Evolutionary conservation across 23 tunicate species (phyloP).

Genomic region (Clavelina lepadiformis): DNA sequence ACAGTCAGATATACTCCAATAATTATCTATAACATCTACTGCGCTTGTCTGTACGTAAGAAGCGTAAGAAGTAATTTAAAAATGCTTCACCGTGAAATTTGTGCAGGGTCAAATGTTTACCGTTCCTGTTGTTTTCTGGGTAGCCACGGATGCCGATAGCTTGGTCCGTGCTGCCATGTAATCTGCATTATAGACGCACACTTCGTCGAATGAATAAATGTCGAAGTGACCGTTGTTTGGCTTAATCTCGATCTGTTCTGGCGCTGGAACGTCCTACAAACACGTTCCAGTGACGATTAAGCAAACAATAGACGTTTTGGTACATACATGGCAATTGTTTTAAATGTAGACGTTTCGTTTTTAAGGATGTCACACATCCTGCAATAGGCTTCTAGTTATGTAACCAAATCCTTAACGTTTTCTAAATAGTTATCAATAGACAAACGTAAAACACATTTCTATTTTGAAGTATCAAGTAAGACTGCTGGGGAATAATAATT

Average conservation of each 20-base stretch:
- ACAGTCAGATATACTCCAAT: background rate
- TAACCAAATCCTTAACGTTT: too few relatives aligned
- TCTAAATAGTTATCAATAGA: too few relatives aligned
- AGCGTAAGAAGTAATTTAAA: background rate
- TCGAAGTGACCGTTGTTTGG: slow-evolving; percentile 92
- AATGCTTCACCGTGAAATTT: too few relatives aligned
- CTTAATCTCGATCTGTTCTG: slow-evolving; percentile 88
- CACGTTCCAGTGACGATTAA: too few relatives aligned
- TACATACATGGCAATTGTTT: background rate
- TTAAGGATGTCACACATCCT: background rate
- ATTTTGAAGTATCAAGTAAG: too few relatives aligned
- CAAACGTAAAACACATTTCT: too few relatives aligned
- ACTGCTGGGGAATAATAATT: background rate
- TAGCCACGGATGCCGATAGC: slow-evolving; percentile 28
- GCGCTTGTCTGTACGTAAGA: background rate
- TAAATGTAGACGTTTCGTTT: background rate
- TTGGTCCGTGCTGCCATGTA: slow-evolving; percentile 87
- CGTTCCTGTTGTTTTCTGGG: slow-evolving; percentile 16
- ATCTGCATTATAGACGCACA: slow-evolving; percentile 85
- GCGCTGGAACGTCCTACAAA: slow-evolving; percentile 43
- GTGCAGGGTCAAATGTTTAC: slow-evolving; percentile 44
- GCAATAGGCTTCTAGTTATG: background rate
- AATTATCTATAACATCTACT: background rate
- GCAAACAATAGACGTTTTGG: too few relatives aligned
- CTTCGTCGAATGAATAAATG: slow-evolving; percentile 94